Evolutionary conservation across 2,888 invertebrate species (phyloP).

Genomic region (Torymus auratus): DNA sequence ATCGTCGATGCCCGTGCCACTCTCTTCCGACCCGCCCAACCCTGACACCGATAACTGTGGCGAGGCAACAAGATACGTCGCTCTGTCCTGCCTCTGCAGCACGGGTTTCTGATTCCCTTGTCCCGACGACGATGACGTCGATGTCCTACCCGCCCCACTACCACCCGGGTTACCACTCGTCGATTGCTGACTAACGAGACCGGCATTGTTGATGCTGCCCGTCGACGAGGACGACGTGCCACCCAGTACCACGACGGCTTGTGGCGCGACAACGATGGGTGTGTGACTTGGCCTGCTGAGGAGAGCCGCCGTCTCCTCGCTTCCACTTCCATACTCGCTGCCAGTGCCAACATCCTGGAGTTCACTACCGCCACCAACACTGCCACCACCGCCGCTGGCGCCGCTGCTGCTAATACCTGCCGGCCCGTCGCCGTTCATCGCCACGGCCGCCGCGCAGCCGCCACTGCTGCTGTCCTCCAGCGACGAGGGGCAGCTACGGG

Average conservation of each 20-base stretch:
- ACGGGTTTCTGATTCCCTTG: constrained; percentile 84
- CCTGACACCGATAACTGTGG: constrained; percentile 83
- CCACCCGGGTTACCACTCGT: constrained; percentile 65
- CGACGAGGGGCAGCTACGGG: constrained; percentile 2
- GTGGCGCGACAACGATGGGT: constrained; percentile 72
- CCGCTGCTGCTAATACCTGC: no score
- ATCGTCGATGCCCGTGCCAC: constrained; percentile 80
- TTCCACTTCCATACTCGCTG: constrained; percentile 80
- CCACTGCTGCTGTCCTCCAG: background rate
- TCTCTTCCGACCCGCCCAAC: constrained; percentile 88
- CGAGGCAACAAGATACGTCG: constrained; percentile 85
- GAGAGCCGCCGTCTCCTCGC: constrained; percentile 89
- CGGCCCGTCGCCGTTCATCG: constrained; percentile 73
- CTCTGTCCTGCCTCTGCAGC: constrained; percentile 90
- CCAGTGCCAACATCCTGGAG: constrained; percentile 70
- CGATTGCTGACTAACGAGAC: background rate
- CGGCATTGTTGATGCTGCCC: constrained; percentile 7
- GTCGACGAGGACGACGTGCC: constrained; percentile 57
- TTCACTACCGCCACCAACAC: constrained; percentile 40
- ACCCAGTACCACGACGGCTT: constrained; percentile 70
- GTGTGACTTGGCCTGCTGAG: constrained; percentile 81
- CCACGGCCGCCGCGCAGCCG: constrained; percentile 41
- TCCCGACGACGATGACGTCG: constrained; percentile 33
- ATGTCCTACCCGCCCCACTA: constrained; percentile 65
- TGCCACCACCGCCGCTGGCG: no score